Conservation (phyloP, 2,113 vertebrate species). For the Zosterops japonicus region DNA sequence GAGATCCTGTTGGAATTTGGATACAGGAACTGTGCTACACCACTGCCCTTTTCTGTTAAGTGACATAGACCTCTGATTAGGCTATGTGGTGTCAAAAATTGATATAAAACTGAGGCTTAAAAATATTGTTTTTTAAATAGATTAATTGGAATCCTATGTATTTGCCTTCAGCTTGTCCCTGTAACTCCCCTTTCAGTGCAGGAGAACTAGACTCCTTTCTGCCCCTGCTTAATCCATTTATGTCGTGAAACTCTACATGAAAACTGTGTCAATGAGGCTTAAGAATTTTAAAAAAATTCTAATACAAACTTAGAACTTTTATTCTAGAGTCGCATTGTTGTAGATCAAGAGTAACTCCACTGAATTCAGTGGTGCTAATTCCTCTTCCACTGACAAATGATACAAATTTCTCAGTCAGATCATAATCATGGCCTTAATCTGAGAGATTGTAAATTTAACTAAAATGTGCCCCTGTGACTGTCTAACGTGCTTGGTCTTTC, state of each 20-base stretch:
- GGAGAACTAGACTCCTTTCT: background rate
- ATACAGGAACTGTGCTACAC: background rate
- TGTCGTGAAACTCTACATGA: background rate
- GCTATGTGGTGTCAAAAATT: background rate
- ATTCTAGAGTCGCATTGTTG: background rate
- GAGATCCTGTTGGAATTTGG: background rate
- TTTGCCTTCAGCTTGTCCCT: background rate
- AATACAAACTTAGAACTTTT: background rate
- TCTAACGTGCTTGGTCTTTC: background rate
- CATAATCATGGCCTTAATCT: background rate
- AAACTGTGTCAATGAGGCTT: background rate
- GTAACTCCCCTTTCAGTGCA: background rate
- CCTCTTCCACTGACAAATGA: background rate
- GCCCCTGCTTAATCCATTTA: background rate
- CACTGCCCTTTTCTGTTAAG: background rate
- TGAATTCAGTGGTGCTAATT: background rate
- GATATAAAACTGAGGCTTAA: background rate
- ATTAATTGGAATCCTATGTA: background rate
- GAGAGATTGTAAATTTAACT: background rate
- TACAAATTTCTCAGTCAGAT: background rate
- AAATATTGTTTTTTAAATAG: background rate
- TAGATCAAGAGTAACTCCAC: background rate
- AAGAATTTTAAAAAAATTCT: background rate
- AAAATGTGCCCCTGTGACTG: background rate
- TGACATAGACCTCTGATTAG: background rate